Percentiles rank a stretch among this genome's conserved stretches.
Evolutionary conservation across 2,797 vertebrate species (phyloP).

Genomic region (Chromis chromis): DNA sequence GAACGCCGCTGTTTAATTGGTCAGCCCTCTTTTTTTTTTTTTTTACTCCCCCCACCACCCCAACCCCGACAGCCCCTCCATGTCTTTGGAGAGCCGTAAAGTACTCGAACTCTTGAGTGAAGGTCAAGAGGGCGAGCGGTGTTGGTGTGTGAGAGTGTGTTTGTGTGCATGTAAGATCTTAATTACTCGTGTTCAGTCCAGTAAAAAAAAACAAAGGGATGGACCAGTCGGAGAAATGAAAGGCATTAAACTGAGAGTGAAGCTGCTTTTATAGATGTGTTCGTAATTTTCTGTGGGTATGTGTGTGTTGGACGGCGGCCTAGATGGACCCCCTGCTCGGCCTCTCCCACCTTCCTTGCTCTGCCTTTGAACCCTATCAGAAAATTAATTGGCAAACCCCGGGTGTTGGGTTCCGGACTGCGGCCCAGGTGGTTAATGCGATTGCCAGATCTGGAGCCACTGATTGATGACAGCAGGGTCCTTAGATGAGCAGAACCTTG

Average conservation of each 20-base stretch:
- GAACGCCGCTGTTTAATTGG: constrained; percentile 76
- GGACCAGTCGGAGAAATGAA: constrained; percentile 3
- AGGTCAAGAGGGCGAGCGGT: constrained; percentile 69
- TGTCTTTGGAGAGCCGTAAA: constrained; percentile 74
- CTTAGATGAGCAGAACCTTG: constrained; percentile 66
- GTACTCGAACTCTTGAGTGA: constrained; percentile 57
- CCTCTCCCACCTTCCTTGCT: constrained; percentile 54
- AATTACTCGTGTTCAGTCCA: constrained; percentile 19
- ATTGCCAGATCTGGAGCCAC: constrained; percentile 80
- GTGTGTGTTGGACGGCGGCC: constrained; percentile 37
- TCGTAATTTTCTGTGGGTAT: constrained; percentile 8
- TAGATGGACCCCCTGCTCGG: constrained; percentile 41
- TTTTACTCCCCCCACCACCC: no score
- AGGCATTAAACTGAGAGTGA: constrained; percentile 12
- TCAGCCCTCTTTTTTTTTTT: constrained; percentile 11
- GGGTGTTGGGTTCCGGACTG: constrained; percentile 72
- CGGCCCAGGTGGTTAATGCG: constrained; percentile 85
- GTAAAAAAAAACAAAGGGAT: constrained; percentile 5
- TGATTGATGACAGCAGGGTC: constrained; percentile 84
- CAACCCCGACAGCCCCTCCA: constrained; percentile 4
- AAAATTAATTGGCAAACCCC: constrained; percentile 77
- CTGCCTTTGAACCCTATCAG: constrained; percentile 78
- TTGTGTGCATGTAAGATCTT: constrained; percentile 27
- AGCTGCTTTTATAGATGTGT: constrained; percentile 11
- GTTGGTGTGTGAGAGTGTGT: constrained; percentile 31